A percentile compares a stretch with the other conserved stretches of the same genome.
These are phyloP conservation scores for Myotis brandtii DNA, from an alignment of 2,113 vertebrate species.

Conservation along the genomic window DNA sequence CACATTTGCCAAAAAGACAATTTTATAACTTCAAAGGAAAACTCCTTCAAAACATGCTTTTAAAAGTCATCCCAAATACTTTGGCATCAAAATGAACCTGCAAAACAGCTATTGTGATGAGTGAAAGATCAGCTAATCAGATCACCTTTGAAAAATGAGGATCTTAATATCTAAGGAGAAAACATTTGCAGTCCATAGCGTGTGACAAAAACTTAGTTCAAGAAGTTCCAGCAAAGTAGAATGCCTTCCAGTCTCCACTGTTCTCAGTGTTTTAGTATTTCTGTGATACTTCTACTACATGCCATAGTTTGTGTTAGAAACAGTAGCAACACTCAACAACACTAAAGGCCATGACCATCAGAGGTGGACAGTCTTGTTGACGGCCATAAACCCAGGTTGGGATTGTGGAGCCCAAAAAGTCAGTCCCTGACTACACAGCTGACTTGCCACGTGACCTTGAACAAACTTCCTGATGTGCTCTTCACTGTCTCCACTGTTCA, in stretches of 20 bases:
- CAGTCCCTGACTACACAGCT: background rate
- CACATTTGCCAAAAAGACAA: background rate
- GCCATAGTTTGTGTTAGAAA: background rate
- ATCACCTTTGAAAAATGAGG: background rate
- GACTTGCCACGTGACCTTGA: background rate
- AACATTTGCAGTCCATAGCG: background rate
- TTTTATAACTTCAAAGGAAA: slow-evolving; percentile 44
- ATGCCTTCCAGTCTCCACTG: background rate
- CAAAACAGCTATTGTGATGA: background rate
- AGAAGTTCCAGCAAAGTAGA: background rate
- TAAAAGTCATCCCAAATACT: background rate
- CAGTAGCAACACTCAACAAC: background rate
- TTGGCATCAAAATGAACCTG: slow-evolving; percentile 1
- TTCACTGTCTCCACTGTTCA: background rate
- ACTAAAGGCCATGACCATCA: background rate
- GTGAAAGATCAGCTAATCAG: background rate
- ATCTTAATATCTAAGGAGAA: background rate
- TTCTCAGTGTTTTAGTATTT: background rate
- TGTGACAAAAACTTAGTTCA: background rate
- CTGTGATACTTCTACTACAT: background rate
- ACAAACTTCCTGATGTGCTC: background rate
- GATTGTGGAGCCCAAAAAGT: background rate
- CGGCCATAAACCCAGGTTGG: background rate
- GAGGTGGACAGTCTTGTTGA: background rate
- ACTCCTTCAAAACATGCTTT: slow-evolving; percentile 39